Evolutionary conservation across 1,140 invertebrate genomes (phyloP), one percentile per base, ranked within the genome.

Genomic region (Maconellicoccus hirsutus): DNA sequence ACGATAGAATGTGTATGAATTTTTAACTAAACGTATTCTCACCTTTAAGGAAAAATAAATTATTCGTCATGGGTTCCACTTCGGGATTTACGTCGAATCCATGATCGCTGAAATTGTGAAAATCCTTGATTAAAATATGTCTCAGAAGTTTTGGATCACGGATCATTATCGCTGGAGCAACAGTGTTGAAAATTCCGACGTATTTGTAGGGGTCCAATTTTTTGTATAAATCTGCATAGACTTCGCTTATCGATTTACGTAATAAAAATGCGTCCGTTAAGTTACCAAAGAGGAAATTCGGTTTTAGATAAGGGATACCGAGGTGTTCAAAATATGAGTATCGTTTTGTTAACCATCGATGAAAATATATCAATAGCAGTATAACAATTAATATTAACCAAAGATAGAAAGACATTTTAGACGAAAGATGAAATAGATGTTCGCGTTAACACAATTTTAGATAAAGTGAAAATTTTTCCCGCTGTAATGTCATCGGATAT

Each of bases 121-220:
- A 84, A 70, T 83, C 80, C 73, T 80, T 83, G 1, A 84, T 81
- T 3, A 83, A 29, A 1, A 84, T 73, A 1, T 78, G 73, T 66
- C 80, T 82, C 7, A 84, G 79, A 2, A 82, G n/a, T 2, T 83
- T 79, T 0, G 78, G 77, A 73, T 84, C 82, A 16, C 74, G 75
- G 0, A 83, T 0, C 0, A 83, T 69, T 0, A 83, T 71, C 2
- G 77, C 33, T 0, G 81, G 81, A 1, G 6, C n/a, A 3, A 3
- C n/a, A 3, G 6, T 16, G 3, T 8, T 3, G 16, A 70, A 75
- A 0, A 70, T 27, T 0, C 75, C 75, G n/a, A 29, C 72, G 19
- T 12, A 69, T 29, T 22, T 69, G 27, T 69, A 21, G 2, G 42
- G 42, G 6, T 14, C 42, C n/a, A 52, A 19, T 52, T 52, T 52